These are phyloP conservation scores for Aphrophora alni DNA, from an alignment of 2,888 invertebrate genomes.

Conservation along the genomic window DNA sequence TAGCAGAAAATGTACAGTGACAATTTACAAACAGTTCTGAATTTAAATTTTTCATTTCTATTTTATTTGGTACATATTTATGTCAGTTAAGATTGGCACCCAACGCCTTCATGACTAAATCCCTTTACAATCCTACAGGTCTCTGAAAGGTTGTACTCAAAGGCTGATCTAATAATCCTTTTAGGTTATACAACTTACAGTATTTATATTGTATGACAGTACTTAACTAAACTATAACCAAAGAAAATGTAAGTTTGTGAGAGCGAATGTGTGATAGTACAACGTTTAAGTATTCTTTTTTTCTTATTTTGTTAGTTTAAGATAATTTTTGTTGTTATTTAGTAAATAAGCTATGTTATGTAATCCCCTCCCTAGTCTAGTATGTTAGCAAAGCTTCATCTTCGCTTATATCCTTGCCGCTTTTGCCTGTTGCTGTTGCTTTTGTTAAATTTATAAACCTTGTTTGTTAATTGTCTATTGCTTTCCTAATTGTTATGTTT, in stretches of 20 bases:
- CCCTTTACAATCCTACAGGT: neutral
- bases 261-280: neutral
- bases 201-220: neutral
- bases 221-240: neutral
- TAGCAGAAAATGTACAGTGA: too few species aligned
- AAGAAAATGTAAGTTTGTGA: neutral
- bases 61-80: too few species aligned
- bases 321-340: slow-evolving; percentile 4
- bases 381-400: neutral
- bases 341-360: neutral
- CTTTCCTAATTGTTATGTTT: neutral
- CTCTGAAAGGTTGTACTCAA: neutral
- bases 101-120: too few species aligned
- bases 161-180: neutral
- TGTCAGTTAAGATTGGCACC: too few species aligned
- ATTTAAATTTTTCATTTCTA: neutral
- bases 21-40: too few species aligned
- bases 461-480: neutral
- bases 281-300: neutral
- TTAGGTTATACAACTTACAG: neutral
- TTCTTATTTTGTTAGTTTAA: neutral
- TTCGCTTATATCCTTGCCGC: neutral
- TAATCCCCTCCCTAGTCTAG: neutral
- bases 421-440: neutral
- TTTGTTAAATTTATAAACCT: neutral